These are phyloP conservation scores for Caenorhabditis becei DNA, from an alignment of 2,888 invertebrate species.

Conservation along the genomic window DNA sequence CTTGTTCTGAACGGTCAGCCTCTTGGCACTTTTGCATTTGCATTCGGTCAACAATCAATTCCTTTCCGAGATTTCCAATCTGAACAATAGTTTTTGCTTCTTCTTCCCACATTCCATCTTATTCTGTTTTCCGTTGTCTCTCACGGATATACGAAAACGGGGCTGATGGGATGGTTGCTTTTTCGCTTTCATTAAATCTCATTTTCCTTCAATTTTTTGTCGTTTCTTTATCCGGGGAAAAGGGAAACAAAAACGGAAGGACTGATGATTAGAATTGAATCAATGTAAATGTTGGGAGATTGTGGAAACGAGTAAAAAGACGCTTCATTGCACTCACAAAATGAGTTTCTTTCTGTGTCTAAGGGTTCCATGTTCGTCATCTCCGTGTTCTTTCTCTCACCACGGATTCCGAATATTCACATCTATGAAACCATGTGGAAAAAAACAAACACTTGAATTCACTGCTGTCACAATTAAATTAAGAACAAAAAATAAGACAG, in stretches of 20 bases:
- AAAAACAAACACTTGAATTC: no score
- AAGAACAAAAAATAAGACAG: no score
- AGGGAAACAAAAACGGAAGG: not conserved
- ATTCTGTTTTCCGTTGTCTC: conserved; percentile 30
- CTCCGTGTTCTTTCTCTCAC: not conserved
- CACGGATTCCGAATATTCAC: no score
- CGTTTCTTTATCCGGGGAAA: not conserved
- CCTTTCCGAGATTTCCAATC: conserved; percentile 22
- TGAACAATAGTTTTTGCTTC: not conserved
- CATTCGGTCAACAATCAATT: conserved; percentile 9
- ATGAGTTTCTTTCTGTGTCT: not conserved
- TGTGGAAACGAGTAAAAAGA: not conserved
- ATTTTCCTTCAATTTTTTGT: not conserved
- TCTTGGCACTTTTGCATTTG: not conserved
- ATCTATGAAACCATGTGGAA: no score
- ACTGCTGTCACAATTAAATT: not conserved
- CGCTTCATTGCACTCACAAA: not conserved
- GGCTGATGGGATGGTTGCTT: conserved; percentile 1
- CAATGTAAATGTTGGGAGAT: no score
- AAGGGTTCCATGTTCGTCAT: not conserved
- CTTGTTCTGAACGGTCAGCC: conserved; percentile 23
- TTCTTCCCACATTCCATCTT: not conserved
- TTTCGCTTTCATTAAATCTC: conserved; percentile 9
- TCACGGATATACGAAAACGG: conserved; percentile 49
- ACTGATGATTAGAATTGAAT: not conserved